Percentiles rank a stretch among this genome's conserved stretches.
These are phyloP conservation scores for Drosophila robusta DNA, from an alignment of 2,888 invertebrate species.

Conservation along the genomic window DNA sequence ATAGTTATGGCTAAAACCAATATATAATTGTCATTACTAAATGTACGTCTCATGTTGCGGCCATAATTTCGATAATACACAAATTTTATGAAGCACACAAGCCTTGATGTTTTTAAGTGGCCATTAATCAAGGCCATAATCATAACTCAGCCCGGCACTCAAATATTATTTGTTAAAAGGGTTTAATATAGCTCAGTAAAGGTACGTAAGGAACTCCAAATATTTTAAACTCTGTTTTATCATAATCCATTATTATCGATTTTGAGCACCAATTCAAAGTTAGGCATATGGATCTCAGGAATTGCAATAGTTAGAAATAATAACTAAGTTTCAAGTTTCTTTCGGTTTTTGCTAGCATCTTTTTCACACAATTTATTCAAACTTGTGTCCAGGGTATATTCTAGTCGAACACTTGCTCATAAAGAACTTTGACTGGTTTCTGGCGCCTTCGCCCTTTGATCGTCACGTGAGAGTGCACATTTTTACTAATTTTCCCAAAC, in stretches of 20 bases:
- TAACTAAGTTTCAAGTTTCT: too few relatives aligned
- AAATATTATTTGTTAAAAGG: not conserved
- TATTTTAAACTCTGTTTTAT: too few relatives aligned
- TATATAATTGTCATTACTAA: conserved; percentile 24
- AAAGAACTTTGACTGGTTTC: not conserved
- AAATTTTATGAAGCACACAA: conserved; percentile 18
- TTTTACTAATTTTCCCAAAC: not conserved
- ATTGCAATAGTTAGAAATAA: too few relatives aligned
- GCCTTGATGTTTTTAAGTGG: not conserved
- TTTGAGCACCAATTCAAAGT: too few relatives aligned
- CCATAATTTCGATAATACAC: conserved; percentile 14
- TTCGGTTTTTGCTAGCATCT: too few relatives aligned
- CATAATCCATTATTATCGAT: too few relatives aligned
- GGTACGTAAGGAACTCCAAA: not conserved
- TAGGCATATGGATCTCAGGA: too few relatives aligned
- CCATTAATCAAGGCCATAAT: not conserved
- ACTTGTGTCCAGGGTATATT: conserved; percentile 1
- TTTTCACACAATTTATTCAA: too few relatives aligned
- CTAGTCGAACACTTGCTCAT: not conserved
- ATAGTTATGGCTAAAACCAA: conserved; percentile 16
- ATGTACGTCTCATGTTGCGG: conserved; percentile 10
- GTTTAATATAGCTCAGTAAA: not conserved
- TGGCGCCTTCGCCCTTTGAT: not conserved
- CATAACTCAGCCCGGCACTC: conserved; percentile 6
- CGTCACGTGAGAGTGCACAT: conserved; percentile 1